These are phyloP conservation scores for Noturus placidus DNA, from an alignment of 2,113 vertebrate genomes.

Conservation along the genomic window DNA sequence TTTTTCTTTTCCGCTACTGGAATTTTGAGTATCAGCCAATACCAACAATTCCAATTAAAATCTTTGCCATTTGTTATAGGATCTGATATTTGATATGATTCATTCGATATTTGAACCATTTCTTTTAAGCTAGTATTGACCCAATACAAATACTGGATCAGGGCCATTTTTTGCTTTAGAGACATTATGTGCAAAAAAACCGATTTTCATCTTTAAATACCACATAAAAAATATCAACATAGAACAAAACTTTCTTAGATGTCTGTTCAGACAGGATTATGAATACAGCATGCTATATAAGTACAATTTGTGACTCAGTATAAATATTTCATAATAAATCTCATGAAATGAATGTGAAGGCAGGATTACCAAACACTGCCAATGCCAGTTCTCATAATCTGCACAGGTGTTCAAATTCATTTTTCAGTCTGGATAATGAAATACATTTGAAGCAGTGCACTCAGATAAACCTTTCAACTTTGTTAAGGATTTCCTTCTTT, in stretches of 20 bases:
- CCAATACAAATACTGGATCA: not conserved
- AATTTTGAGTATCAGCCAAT: not conserved
- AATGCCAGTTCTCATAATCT: not conserved
- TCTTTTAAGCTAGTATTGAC: not conserved
- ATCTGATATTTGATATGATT: not conserved
- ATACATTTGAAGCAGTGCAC: not conserved
- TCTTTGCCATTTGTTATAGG: not conserved
- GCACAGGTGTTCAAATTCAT: not conserved
- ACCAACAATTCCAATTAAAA: not conserved
- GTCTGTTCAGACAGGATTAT: not conserved
- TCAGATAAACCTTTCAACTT: not conserved
- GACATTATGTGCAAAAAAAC: not conserved
- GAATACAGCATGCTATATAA: not conserved
- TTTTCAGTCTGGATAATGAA: not conserved
- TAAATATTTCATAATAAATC: constrained; percentile 3
- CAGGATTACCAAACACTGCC: not conserved
- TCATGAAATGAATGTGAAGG: not conserved
- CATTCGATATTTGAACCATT: not conserved
- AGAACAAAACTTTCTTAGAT: not conserved
- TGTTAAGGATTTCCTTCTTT: not conserved
- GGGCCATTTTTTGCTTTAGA: not conserved
- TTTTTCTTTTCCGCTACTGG: not conserved
- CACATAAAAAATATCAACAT: constrained; percentile 18
- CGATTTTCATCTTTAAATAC: not conserved
- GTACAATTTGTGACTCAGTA: not conserved